Evolutionary conservation across 2,888 invertebrate species (phyloP).

Genomic region (Dryocosmus kuriphilus): DNA sequence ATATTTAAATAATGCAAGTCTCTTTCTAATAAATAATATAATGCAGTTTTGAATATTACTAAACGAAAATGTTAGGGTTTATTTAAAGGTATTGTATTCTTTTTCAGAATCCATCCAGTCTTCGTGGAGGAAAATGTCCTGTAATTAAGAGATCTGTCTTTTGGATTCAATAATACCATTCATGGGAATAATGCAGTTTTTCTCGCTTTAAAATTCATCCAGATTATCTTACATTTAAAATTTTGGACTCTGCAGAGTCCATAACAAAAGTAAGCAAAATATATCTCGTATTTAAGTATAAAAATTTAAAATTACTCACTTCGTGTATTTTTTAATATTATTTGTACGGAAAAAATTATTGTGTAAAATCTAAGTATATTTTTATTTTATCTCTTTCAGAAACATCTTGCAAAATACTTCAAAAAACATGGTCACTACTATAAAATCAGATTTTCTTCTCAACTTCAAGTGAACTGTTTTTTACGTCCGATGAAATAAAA

Average conservation of each 20-base stretch:
- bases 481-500: slow-evolving; percentile 71
- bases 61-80: too few relatives aligned
- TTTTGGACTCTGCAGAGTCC: slow-evolving; percentile 92
- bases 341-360: too few relatives aligned
- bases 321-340: neutral
- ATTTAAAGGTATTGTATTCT: neutral
- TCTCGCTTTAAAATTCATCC: slow-evolving; percentile 83
- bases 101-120: slow-evolving; percentile 85
- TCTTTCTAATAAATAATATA: neutral
- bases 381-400: neutral
- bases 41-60: neutral
- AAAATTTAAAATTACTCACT: neutral
- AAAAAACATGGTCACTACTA: slow-evolving; percentile 86
- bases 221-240: slow-evolving; percentile 95
- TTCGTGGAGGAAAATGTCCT: slow-evolving; percentile 82
- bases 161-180: slow-evolving; percentile 89
- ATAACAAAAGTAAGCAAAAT: slow-evolving; percentile 80
- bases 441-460: slow-evolving; percentile 87
- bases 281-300: neutral
- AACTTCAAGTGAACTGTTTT: slow-evolving; percentile 86
- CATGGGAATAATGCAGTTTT: slow-evolving; percentile 85
- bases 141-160: slow-evolving; percentile 93
- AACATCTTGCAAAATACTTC: slow-evolving; percentile 80
- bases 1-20: neutral
- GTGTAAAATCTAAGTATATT: too few relatives aligned